Percentiles rank a stretch among this genome's conserved stretches.
These are phyloP conservation scores for Ephydatia muelleri DNA, from an alignment of 37 sponge, comb jelly and placozoan genomes.

Conservation along the genomic window DNA sequence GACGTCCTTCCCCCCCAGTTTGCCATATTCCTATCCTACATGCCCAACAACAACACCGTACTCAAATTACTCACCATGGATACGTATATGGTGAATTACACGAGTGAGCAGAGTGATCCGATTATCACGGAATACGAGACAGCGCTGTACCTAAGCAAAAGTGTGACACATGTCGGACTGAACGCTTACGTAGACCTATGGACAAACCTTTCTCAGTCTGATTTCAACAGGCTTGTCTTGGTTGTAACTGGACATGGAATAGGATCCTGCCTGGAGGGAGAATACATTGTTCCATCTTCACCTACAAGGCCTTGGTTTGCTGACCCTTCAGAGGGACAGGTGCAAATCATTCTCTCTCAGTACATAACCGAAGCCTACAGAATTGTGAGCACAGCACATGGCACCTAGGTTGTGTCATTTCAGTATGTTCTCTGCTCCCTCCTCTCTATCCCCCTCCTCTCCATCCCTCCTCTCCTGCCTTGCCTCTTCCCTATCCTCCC, in stretches of 20 bases:
- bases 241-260: constrained; percentile 40
- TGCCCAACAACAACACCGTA: constrained; percentile 55
- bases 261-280: constrained; percentile 59
- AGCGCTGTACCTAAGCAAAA: constrained; percentile 25
- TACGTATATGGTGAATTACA: not conserved
- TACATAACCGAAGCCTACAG: not conserved
- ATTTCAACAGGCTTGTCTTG: constrained; percentile 25
- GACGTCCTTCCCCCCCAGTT: constrained; percentile 41
- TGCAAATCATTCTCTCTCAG: constrained; percentile 22
- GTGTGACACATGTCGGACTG: constrained; percentile 10
- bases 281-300: not conserved
- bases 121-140: not conserved
- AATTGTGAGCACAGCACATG: not conserved
- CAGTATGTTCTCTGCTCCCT: not conserved
- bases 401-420: too few species aligned
- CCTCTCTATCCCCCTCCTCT: not conserved
- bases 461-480: not conserved
- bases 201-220: constrained; percentile 13
- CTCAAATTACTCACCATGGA: constrained; percentile 30
- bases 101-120: not conserved
- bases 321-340: not conserved
- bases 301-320: not conserved
- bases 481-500: not conserved
- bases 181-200: constrained; percentile 13
- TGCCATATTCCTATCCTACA: constrained; percentile 52